phyloP scores from a whole-genome alignment of 1,140 invertebrate genomes.

The Pseudomyrmex cubaensis region DNA sequence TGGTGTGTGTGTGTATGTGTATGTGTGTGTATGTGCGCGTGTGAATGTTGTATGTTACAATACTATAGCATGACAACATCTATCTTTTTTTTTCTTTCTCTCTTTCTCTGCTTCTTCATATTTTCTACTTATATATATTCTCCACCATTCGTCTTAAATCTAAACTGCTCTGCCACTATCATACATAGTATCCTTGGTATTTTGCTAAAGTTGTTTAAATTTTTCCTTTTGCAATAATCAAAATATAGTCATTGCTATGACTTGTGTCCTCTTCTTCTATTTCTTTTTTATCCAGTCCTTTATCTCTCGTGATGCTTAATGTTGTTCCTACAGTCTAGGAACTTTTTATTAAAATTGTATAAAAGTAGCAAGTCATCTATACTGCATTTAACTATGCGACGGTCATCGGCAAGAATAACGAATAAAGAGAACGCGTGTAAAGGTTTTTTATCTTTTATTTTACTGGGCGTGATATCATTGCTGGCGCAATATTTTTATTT shows the following conservation, averaged over 20 bases:
- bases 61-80: too few relatives aligned
- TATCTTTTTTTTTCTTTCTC: background rate
- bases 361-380: slow-evolving; percentile 23
- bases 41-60: too few relatives aligned
- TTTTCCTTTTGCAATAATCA: slow-evolving; percentile 51
- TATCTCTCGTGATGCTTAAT: slow-evolving; percentile 62
- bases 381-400: slow-evolving; percentile 27
- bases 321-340: slow-evolving; percentile 54
- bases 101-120: slow-evolving; percentile 64
- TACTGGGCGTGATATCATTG: background rate
- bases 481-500: background rate
- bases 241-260: background rate
- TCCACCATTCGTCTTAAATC: slow-evolving; percentile 72
- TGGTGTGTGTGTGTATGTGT: too few relatives aligned
- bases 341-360: slow-evolving; percentile 49
- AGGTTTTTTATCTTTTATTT: slow-evolving; percentile 2
- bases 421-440: background rate
- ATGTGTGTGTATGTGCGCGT: too few relatives aligned
- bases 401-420: slow-evolving; percentile 57
- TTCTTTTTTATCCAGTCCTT: background rate
- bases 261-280: background rate
- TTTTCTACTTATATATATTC: slow-evolving; percentile 68
- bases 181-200: slow-evolving; percentile 51
- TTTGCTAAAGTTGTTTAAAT: slow-evolving; percentile 67
- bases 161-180: slow-evolving; percentile 59